Evolutionary conservation across 2,797 vertebrate genomes (phyloP).

Genomic region (Clamator glandarius): DNA sequence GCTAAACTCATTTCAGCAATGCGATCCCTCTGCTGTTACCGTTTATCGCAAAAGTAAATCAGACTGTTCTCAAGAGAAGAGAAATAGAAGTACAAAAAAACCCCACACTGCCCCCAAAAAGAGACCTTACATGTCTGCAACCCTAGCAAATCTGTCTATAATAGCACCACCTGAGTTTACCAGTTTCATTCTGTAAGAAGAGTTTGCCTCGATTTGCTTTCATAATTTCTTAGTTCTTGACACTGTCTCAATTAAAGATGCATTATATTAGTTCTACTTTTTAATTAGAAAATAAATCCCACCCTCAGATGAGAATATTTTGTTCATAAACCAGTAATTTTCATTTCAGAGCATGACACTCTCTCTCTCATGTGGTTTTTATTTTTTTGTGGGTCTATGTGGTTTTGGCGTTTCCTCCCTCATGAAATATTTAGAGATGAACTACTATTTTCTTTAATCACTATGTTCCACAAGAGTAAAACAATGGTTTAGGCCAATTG

Average conservation of each 20-base stretch:
- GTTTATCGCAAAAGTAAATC: constrained; percentile 76
- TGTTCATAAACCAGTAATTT: background rate
- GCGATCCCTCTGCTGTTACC: constrained; percentile 46
- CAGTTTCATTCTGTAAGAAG: constrained; percentile 11
- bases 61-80: constrained; percentile 67
- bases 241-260: background rate
- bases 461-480: background rate
- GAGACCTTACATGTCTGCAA: constrained; percentile 44
- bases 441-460: background rate
- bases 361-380: fast-evolving
- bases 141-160: constrained; percentile 34
- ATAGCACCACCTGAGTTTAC: constrained; percentile 19
- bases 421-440: background rate
- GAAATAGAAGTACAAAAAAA: constrained; percentile 55
- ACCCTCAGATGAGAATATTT: background rate
- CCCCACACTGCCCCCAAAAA: constrained; percentile 18
- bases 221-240: background rate
- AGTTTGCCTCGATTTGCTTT: constrained; percentile 5
- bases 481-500: background rate
- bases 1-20: constrained; percentile 43
- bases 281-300: background rate
- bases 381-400: fast-evolving
- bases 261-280: background rate
- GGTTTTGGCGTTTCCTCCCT: background rate
- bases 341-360: background rate